A percentile compares a stretch with the other conserved stretches of the same genome.
Evolutionary conservation across 2,888 invertebrate genomes (phyloP).

Genomic region (Eudasyphora cyanicolor): DNA sequence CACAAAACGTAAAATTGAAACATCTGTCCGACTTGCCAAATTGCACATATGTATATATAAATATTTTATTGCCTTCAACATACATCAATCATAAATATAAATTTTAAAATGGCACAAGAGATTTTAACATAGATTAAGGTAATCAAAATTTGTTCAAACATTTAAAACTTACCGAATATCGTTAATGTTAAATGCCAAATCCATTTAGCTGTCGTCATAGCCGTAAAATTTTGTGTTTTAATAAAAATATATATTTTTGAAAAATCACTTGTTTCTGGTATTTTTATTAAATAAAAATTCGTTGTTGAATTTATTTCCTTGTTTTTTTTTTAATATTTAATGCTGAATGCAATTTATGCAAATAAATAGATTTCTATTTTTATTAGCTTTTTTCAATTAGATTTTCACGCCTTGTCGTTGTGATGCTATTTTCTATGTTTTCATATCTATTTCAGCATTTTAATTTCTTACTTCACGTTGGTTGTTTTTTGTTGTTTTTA

Average conservation of each 20-base stretch:
- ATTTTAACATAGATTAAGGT: no score
- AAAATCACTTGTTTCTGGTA: neutral
- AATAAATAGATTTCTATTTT: slow-evolving; percentile 2
- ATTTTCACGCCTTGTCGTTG: slow-evolving; percentile 44
- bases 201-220: slow-evolving; percentile 77
- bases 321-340: no score
- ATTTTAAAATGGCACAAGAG: no score
- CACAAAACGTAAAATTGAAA: no score
- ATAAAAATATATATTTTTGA: slow-evolving; percentile 26
- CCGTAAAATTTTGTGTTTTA: slow-evolving; percentile 41
- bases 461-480: slow-evolving; percentile 24
- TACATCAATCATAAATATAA: no score
- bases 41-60: no score
- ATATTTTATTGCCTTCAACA: no score
- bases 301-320: neutral
- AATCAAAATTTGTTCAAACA: no score
- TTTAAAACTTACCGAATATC: slow-evolving; percentile 72
- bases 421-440: slow-evolving; percentile 38
- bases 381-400: slow-evolving; percentile 19
- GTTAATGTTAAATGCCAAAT: slow-evolving; percentile 72
- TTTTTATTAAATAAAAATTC: slow-evolving; percentile 16
- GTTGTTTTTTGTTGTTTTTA: no score
- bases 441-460: slow-evolving; percentile 59
- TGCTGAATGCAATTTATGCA: slow-evolving; percentile 20
- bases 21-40: no score